Evolutionary conservation across 2,113 vertebrate genomes (phyloP), one percentile per base, ranked within the genome.

Genomic region (Falcunculus frontatus): DNA sequence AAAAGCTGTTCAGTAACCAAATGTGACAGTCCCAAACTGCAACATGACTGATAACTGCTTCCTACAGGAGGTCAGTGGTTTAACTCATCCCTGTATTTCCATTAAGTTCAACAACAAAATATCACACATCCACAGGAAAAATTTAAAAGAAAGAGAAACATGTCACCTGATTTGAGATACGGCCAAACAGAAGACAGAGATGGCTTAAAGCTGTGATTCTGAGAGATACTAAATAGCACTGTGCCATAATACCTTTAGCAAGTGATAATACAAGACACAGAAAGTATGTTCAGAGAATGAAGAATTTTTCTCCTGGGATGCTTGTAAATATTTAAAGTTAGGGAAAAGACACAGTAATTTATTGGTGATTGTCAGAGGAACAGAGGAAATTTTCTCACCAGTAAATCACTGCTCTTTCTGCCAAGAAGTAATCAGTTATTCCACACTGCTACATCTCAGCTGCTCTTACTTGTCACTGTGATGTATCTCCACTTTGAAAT

Each of bases 281-380:
- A 68, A 96, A 49, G 60, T 49, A 72, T 18, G 26, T n/a, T 37
- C 41, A 68, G 52, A 63, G 82, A 84, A 83, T 68, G 67, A 85
- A 77, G 52, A 92, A 83, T 81, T 90, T 88, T 93, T 78, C 41
- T 88, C 44, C 37, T 11, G 47, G n/a, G 32, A 42, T 72, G 20
- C 78, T 32, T 78, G 68, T 89, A 94, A 95, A 90, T 84, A 94
- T 90, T 88, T 93, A 41, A 93, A 90, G 41, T 64, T 81, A 23
- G 17, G 33, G 52, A 19, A 81, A 83, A 74, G 68, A 76, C 50
- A 57, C 3, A 13, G 63, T 64, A 83, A 94, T 96, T 94, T 91
- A 91, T 75, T 93, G 75, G 55, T 56, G 63, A 76, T 67, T 73
- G 69, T 80, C 78, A 76, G 59, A 83, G 35, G 50, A 91, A 85